phyloP scores from a whole-genome alignment of 2,797 vertebrate species.

The Epinephelus awoara region DNA sequence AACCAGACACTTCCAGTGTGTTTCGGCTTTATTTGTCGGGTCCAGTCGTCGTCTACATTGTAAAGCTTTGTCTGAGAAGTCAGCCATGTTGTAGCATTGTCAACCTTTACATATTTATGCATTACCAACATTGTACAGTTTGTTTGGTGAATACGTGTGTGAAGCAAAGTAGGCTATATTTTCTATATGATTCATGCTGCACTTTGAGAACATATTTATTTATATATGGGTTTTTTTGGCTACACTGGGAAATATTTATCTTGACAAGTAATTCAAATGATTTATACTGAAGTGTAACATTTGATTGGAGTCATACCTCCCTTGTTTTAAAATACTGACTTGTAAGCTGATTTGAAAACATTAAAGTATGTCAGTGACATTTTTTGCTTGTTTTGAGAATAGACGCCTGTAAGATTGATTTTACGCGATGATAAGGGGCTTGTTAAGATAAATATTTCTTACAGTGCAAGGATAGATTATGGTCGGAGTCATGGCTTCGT shows the following conservation, averaged over 20 bases:
- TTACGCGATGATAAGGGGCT: background rate
- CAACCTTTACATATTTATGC: constrained; percentile 15
- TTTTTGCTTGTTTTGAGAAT: background rate
- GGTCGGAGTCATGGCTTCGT: constrained; percentile 24
- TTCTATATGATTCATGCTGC: constrained; percentile 46
- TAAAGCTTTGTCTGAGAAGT: constrained; percentile 42
- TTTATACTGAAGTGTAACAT: background rate
- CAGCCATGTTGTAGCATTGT: constrained; percentile 7
- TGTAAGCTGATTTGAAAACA: background rate
- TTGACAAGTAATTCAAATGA: constrained; percentile 6
- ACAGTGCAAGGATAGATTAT: background rate
- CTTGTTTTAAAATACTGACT: background rate
- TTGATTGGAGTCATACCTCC: background rate
- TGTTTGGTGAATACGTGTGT: constrained; percentile 44
- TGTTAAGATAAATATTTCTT: constrained; percentile 29
- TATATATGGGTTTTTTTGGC: constrained; percentile 27
- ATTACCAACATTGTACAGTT: constrained; percentile 14
- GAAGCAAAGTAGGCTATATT: constrained; percentile 55
- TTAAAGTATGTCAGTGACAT: background rate
- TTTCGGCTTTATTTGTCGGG: constrained; percentile 32
- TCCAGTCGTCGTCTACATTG: constrained; percentile 10
- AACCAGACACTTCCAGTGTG: background rate
- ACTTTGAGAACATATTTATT: constrained; percentile 51
- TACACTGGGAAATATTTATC: constrained; percentile 38
- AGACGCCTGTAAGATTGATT: background rate